A percentile compares a stretch with the other conserved stretches of the same genome.
Conservation (phyloP, 2,888 invertebrate genomes). For the Ctenicera cuprea region DNA sequence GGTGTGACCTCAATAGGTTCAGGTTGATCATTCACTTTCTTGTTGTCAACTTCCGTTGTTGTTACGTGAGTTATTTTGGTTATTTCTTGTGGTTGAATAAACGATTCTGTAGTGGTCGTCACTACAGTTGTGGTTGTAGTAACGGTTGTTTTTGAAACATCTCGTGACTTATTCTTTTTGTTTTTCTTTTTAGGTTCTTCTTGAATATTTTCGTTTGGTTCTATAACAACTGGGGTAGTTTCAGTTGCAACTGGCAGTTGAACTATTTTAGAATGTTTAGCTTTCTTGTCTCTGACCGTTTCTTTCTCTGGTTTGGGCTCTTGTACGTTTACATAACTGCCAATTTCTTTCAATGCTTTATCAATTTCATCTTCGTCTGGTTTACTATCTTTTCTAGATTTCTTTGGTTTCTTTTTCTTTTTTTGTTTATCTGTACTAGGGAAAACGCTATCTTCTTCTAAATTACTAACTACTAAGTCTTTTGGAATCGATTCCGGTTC, state of each 20-base stretch:
- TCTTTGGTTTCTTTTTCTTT: constrained; percentile 63
- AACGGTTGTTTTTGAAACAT: background rate
- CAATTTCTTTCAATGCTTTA: constrained; percentile 36
- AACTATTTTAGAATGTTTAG: constrained; percentile 33
- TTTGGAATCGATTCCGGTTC: constrained; percentile 57
- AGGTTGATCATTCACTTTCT: background rate
- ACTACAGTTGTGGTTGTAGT: background rate
- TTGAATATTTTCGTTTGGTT: constrained; percentile 27
- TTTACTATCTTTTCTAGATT: constrained; percentile 59
- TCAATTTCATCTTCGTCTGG: constrained; percentile 39
- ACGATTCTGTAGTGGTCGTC: background rate
- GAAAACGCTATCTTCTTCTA: constrained; percentile 62
- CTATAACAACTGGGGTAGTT: constrained; percentile 33
- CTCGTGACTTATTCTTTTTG: constrained; percentile 12
- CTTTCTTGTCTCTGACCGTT: constrained; percentile 43
- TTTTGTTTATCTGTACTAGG: constrained; percentile 64
- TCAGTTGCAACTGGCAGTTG: constrained; percentile 44
- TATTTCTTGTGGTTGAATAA: constrained; percentile 7
- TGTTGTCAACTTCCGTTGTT: too few species aligned
- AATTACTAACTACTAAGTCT: constrained; percentile 64
- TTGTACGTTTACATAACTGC: constrained; percentile 22
- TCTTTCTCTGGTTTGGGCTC: constrained; percentile 44
- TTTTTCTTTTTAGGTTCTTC: constrained; percentile 18
- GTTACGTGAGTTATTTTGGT: background rate
- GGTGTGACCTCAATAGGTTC: background rate